phyloP scores from a whole-genome alignment of 2,888 invertebrate species.

The Stegophylla sp. region DNA sequence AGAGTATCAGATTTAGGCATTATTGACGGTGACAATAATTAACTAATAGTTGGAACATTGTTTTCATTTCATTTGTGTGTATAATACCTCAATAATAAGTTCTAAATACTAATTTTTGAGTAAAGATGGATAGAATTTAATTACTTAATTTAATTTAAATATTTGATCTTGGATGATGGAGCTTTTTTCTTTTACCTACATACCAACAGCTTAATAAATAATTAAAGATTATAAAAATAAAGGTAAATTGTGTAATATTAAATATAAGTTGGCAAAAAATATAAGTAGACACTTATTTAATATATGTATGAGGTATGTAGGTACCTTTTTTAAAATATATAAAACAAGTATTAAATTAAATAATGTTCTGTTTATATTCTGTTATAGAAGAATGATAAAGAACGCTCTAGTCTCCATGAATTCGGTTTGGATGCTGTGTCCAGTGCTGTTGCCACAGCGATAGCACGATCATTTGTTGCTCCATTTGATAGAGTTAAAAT shows the following conservation, averaged over 20 bases:
- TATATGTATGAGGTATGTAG: not conserved
- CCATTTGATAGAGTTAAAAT: slow-evolving; percentile 58
- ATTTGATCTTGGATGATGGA: too few relatives aligned
- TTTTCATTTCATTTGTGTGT: too few relatives aligned
- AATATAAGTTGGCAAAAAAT: too few relatives aligned
- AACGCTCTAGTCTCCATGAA: slow-evolving; percentile 52
- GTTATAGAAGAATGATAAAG: slow-evolving; percentile 42
- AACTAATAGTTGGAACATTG: too few relatives aligned
- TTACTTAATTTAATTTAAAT: too few relatives aligned
- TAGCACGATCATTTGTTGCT: slow-evolving; percentile 56
- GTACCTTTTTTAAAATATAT: not conserved
- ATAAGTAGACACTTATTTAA: not conserved
- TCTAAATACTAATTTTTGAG: too few relatives aligned
- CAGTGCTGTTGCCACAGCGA: slow-evolving; percentile 59
- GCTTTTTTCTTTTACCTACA: not conserved
- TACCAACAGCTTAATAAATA: not conserved
- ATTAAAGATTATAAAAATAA: too few relatives aligned
- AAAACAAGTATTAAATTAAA: not conserved
- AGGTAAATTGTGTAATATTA: too few relatives aligned
- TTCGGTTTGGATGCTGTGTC: slow-evolving; percentile 57
- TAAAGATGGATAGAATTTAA: too few relatives aligned
- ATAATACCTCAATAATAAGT: too few relatives aligned
- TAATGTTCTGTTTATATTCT: not conserved
- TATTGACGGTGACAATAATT: too few relatives aligned
- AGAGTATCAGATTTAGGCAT: not conserved